These are phyloP conservation scores for Portunus trituberculatus DNA, from an alignment of 1,140 invertebrate genomes.

Conservation along the genomic window DNA sequence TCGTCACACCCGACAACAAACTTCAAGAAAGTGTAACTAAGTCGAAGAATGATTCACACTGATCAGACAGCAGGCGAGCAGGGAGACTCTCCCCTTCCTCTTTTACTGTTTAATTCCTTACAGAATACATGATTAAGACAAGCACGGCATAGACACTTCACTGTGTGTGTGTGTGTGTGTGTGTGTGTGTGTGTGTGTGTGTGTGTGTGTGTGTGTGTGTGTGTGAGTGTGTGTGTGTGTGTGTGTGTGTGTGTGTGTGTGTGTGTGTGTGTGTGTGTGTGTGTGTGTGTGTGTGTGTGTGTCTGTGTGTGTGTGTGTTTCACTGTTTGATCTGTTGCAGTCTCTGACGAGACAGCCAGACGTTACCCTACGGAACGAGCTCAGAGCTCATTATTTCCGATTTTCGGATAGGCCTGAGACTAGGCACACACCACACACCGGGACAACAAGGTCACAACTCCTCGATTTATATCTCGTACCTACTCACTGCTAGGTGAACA, in stretches of 20 bases:
- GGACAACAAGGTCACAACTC: no score
- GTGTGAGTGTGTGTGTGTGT: neutral
- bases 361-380: no score
- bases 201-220: constrained; percentile 11
- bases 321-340: no score
- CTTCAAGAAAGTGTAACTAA: neutral
- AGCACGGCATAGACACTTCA: no score
- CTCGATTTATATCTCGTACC: no score
- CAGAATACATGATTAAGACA: neutral
- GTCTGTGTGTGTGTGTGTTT: neutral
- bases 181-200: constrained; percentile 4
- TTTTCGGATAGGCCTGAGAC: no score
- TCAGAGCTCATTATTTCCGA: no score
- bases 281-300: constrained; percentile 1
- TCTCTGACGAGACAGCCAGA: no score
- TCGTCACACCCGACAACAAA: neutral
- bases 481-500: no score
- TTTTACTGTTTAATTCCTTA: neutral
- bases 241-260: constrained; percentile 11
- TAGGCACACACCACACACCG: no score
- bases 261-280: constrained; percentile 11
- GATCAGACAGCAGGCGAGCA: neutral
- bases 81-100: neutral
- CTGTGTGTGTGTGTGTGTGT: neutral
- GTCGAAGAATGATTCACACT: neutral